Percentiles rank a stretch among this genome's conserved stretches.
These are phyloP conservation scores for Vanessa atalanta DNA, from an alignment of 1,140 invertebrate genomes.

Conservation along the genomic window DNA sequence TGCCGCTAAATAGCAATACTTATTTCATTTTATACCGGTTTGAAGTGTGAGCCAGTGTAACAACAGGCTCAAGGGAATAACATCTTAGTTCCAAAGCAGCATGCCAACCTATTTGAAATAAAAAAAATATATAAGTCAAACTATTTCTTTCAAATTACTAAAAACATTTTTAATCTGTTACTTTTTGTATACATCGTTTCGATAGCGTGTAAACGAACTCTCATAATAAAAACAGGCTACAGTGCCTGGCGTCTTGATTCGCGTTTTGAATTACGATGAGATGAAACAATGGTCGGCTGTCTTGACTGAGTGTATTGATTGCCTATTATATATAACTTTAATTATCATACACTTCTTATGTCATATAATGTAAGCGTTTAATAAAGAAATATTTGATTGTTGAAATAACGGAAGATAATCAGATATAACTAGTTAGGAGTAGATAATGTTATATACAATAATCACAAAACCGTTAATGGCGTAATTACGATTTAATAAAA, in stretches of 20 bases:
- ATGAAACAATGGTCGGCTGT: conserved; percentile 28
- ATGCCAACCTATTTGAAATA: no score
- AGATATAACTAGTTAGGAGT: no score
- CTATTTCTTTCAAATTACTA: background rate
- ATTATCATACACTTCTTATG: conserved; percentile 28
- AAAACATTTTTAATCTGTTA: background rate
- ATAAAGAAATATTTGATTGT: background rate
- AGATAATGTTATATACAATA: no score
- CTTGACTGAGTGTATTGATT: conserved; percentile 12
- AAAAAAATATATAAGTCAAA: no score
- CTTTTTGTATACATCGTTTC: background rate
- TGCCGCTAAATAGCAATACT: no score
- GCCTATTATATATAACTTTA: conserved; percentile 11
- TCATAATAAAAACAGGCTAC: background rate
- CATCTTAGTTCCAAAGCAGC: no score
- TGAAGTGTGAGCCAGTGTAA: no score
- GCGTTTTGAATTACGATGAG: conserved; percentile 33
- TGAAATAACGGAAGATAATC: no score
- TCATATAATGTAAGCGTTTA: conserved; percentile 9
- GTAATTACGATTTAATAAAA: no score
- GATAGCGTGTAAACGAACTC: conserved; percentile 1
- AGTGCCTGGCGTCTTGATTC: background rate
- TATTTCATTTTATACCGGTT: no score
- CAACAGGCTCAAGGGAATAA: no score
- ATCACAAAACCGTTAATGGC: no score